These are phyloP conservation scores for Neoascia interrupta DNA, from an alignment of 2,888 invertebrate genomes.

Conservation along the genomic window DNA sequence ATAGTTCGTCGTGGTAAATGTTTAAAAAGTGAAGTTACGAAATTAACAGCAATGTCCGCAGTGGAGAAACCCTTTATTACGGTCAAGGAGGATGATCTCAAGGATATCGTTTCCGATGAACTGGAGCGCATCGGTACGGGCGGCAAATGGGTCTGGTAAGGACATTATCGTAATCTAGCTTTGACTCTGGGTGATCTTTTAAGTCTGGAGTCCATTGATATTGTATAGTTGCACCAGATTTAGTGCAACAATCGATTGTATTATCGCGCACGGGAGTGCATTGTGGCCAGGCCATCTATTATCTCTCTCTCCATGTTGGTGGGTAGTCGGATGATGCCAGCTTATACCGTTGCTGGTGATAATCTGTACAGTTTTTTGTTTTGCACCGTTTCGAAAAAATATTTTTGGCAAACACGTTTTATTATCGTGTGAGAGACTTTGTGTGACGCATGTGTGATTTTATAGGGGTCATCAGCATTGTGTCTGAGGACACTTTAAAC, in stretches of 20 bases:
- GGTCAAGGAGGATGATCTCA: constrained; percentile 76
- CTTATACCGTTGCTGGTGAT: constrained; percentile 36
- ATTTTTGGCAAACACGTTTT: constrained; percentile 8
- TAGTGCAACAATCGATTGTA: background rate
- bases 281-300: constrained; percentile 36
- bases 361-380: constrained; percentile 5
- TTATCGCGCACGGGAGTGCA: constrained; percentile 18
- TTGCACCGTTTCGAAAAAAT: background rate
- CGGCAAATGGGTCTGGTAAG: constrained; percentile 79
- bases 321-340: constrained; percentile 20
- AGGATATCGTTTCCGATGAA: constrained; percentile 77
- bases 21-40: constrained; percentile 9
- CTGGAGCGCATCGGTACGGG: constrained; percentile 77
- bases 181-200: background rate
- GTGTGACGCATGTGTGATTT: no score
- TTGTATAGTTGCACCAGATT: background rate
- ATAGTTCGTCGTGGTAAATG: background rate
- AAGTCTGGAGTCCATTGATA: constrained; percentile 3
- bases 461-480: background rate
- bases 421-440: background rate
- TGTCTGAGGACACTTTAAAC: no score
- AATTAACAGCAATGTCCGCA: constrained; percentile 31
- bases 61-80: constrained; percentile 53
- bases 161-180: background rate
- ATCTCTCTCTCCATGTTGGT: background rate